Evolutionary conservation across 2,113 vertebrate species (phyloP).

Genomic region (Corythornis vintsioides): DNA sequence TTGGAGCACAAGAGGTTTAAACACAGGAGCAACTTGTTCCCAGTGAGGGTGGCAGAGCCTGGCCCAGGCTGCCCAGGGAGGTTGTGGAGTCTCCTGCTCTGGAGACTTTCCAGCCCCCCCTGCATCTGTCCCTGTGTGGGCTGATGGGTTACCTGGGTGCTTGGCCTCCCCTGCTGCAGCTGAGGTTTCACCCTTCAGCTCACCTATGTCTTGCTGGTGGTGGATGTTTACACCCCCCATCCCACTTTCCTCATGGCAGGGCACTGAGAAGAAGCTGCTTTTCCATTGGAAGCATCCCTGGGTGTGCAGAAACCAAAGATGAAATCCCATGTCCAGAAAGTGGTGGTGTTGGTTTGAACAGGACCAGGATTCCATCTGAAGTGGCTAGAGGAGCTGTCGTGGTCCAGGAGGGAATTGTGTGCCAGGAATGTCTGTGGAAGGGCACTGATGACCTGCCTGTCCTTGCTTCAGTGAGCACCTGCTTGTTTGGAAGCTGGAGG

Average conservation of each 20-base stretch:
- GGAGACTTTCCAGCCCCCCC: too few species aligned
- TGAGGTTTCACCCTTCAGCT: neutral
- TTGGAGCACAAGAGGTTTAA: too few species aligned
- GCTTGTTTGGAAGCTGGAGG: neutral
- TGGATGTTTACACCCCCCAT: neutral
- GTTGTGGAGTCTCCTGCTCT: too few species aligned
- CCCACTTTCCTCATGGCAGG: accelerated
- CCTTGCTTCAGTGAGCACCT: neutral
- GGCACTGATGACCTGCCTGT: neutral
- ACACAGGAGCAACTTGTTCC: too few species aligned
- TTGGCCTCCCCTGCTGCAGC: neutral
- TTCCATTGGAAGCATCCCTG: neutral
- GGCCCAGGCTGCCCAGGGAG: too few species aligned
- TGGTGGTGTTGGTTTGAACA: neutral
- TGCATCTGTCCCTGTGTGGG: too few species aligned
- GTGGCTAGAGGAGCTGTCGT: neutral
- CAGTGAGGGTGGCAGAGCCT: too few species aligned
- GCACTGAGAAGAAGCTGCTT: neutral
- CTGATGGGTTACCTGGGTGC: neutral
- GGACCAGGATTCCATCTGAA: neutral
- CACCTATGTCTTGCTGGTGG: neutral
- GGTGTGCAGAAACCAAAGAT: neutral
- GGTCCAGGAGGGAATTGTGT: neutral
- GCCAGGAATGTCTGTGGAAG: neutral
- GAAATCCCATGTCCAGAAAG: neutral